Conservation (phyloP, 1,140 invertebrate genomes). For the Drosophila miranda region DNA sequence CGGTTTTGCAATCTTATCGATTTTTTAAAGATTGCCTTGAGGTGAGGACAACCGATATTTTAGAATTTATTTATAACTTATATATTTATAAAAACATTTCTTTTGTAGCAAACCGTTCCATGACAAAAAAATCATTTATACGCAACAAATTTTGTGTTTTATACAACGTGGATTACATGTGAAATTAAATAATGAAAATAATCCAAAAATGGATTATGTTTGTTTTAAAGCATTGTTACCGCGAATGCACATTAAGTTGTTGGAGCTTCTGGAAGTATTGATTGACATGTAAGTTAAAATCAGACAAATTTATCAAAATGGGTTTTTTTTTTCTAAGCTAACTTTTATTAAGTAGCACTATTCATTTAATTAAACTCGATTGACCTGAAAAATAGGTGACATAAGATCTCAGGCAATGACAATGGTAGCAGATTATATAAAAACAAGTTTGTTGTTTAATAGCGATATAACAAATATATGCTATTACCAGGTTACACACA, state of each 20-base stretch:
- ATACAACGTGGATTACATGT: constrained; percentile 37
- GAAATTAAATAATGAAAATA: neutral
- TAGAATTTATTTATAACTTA: no score
- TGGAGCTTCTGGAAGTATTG: constrained; percentile 49
- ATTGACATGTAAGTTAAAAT: constrained; percentile 44
- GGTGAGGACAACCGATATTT: constrained; percentile 12
- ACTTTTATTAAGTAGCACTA: no score
- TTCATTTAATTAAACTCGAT: no score
- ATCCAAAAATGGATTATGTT: constrained; percentile 20
- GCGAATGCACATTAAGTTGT: constrained; percentile 32
- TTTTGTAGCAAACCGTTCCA: constrained; percentile 37
- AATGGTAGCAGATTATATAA: no score
- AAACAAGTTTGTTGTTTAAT: no score
- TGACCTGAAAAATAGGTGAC: no score
- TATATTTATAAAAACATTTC: neutral
- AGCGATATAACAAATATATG: no score
- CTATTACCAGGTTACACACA: no score
- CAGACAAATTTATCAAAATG: no score
- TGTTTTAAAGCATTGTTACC: constrained; percentile 31
- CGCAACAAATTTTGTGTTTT: constrained; percentile 34
- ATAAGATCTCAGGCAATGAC: no score
- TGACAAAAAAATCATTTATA: constrained; percentile 31
- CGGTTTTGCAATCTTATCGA: constrained; percentile 45
- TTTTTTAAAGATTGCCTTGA: constrained; percentile 42
- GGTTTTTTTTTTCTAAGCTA: no score